A percentile compares a stretch with the other conserved stretches of the same genome.
Conservation (phyloP, 2,888 invertebrate genomes). For the Disparrhopalites patrizii region DNA sequence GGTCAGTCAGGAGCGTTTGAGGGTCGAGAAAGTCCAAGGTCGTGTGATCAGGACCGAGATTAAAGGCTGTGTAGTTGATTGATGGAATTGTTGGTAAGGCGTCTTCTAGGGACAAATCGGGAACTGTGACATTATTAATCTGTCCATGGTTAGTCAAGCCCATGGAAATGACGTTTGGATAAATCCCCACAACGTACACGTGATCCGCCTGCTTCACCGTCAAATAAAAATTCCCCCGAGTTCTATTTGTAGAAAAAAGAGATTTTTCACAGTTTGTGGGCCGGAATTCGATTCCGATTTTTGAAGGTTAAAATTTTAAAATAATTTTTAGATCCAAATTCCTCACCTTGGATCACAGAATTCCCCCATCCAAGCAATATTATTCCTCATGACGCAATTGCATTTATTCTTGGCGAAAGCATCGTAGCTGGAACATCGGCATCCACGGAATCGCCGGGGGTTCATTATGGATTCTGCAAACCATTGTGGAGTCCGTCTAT, state of each 20-base stretch:
- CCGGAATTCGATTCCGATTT: no score
- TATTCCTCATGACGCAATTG: slow-evolving; percentile 24
- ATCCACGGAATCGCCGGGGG: slow-evolving; percentile 31
- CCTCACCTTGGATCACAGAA: slow-evolving; percentile 34
- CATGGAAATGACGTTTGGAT: slow-evolving; percentile 1
- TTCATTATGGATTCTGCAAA: slow-evolving; percentile 10
- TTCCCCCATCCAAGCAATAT: slow-evolving; percentile 35
- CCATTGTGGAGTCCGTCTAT: slow-evolving; percentile 14
- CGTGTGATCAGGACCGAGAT: background rate
- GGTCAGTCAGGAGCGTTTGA: no score
- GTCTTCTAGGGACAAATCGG: background rate
- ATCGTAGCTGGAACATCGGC: slow-evolving; percentile 35
- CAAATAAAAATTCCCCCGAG: slow-evolving; percentile 23
- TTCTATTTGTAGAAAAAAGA: no score
- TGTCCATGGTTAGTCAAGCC: background rate
- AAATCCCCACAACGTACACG: slow-evolving; percentile 2
- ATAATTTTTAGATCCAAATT: background rate
- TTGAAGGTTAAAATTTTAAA: background rate
- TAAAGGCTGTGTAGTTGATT: background rate
- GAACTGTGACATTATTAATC: background rate
- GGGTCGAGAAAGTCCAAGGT: no score
- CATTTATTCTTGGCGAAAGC: slow-evolving; percentile 30
- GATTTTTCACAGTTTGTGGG: no score
- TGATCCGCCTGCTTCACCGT: background rate
- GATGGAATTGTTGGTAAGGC: slow-evolving; percentile 1